Evolutionary conservation across 1,140 invertebrate genomes (phyloP).

Genomic region (Cotesia chilonis): DNA sequence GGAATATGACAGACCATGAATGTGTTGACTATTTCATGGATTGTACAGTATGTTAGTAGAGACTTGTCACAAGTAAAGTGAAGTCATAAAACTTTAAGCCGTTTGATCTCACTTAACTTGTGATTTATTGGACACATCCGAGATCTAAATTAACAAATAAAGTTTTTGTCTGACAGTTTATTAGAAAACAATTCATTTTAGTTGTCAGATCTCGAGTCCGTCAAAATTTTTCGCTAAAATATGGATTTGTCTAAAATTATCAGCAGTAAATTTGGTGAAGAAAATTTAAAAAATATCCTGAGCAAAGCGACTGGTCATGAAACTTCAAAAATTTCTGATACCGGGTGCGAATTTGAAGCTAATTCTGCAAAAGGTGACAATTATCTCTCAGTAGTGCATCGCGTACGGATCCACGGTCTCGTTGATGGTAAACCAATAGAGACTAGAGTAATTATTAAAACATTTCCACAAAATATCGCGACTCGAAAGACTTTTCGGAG

Average conservation of each 20-base stretch:
- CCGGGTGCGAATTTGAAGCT: constrained; percentile 59
- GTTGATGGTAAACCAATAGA: constrained; percentile 45
- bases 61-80: too few species aligned
- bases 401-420: constrained; percentile 66
- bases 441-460: constrained; percentile 70
- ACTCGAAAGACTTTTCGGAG: constrained; percentile 72
- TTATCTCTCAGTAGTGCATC: constrained; percentile 71
- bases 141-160: too few species aligned
- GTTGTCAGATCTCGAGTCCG: too few species aligned
- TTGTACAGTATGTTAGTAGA: too few species aligned
- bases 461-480: constrained; percentile 70
- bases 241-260: constrained; percentile 37
- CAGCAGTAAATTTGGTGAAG: constrained; percentile 59
- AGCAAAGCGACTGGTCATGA: constrained; percentile 44
- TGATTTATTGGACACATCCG: too few species aligned
- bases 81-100: too few species aligned
- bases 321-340: constrained; percentile 59
- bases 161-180: too few species aligned
- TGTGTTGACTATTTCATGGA: too few species aligned
- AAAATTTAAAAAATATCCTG: constrained; percentile 61
- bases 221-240: too few species aligned
- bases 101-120: too few species aligned
- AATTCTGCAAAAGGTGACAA: constrained; percentile 71
- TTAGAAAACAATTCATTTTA: too few species aligned
- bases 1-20: too few species aligned